Conservation (phyloP, 2,888 invertebrate species). For the Caenorhabditis japonica region DNA sequence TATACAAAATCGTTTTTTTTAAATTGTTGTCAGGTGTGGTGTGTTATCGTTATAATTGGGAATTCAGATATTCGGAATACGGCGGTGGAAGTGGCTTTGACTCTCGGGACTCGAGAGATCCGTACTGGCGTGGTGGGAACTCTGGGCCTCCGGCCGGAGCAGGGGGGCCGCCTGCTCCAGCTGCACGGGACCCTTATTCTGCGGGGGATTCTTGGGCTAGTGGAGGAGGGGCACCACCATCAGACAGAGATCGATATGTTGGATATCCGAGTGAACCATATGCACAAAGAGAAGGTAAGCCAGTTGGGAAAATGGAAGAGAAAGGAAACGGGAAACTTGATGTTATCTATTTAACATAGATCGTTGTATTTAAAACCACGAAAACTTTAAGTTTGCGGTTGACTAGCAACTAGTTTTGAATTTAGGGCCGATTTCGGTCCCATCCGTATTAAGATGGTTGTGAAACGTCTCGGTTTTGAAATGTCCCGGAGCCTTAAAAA, state of each 20-base stretch:
- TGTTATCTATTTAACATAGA: too few relatives aligned
- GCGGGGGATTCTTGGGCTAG: constrained; percentile 38
- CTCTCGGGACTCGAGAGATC: constrained; percentile 17
- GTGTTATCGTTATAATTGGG: constrained; percentile 22
- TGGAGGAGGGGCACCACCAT: constrained; percentile 12
- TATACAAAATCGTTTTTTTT: too few relatives aligned
- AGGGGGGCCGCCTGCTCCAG: constrained; percentile 13
- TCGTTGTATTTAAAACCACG: too few relatives aligned
- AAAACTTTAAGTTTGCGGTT: too few relatives aligned
- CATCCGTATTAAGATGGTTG: too few relatives aligned
- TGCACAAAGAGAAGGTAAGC: constrained; percentile 53
- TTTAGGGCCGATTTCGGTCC: too few relatives aligned
- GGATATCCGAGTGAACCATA: constrained; percentile 36
- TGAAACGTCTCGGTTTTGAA: too few relatives aligned
- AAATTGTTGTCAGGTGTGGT: too few relatives aligned
- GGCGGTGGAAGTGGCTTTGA: constrained; percentile 19
- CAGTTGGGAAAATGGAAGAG: too few relatives aligned
- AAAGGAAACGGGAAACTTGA: too few relatives aligned
- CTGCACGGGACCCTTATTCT: constrained; percentile 23
- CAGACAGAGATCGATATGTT: constrained; percentile 36
- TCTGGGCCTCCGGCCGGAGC: constrained; percentile 5
- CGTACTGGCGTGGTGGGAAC: constrained; percentile 42
- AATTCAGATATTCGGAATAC: constrained; percentile 42
- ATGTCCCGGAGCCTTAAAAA: too few relatives aligned
- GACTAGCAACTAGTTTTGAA: too few relatives aligned